Percentiles rank a stretch among this genome's conserved stretches.
Evolutionary conservation across 92 coral and sea anemone genomes (phyloP).

Genomic region (Umimayanthus kanabou): DNA sequence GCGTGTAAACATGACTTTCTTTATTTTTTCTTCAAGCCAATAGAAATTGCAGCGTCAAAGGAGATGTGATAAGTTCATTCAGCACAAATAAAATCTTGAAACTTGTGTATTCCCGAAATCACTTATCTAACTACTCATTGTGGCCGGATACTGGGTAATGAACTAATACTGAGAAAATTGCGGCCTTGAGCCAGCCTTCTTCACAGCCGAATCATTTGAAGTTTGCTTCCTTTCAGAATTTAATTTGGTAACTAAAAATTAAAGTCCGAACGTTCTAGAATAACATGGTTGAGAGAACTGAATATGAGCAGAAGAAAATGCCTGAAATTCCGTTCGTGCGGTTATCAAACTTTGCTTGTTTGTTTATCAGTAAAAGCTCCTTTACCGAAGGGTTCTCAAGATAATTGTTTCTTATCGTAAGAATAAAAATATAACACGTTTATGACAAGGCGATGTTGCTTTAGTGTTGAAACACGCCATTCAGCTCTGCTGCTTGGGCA

Average conservation of each 20-base stretch:
- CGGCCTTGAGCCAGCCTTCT: constrained; percentile 16
- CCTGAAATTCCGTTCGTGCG: neutral
- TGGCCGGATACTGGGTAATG: constrained; percentile 9
- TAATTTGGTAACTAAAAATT: neutral
- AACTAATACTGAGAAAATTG: neutral
- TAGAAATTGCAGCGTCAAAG: neutral
- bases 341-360: neutral
- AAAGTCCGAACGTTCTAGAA: neutral
- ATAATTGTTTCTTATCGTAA: too few species aligned
- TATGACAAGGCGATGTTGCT: neutral
- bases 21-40: neutral
- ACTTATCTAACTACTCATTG: neutral
- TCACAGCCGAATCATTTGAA: neutral
- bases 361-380: neutral
- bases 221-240: neutral
- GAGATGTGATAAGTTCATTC: neutral
- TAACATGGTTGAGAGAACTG: neutral
- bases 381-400: neutral
- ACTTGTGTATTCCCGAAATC: neutral
- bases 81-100: neutral
- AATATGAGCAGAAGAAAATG: neutral
- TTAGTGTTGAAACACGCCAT: neutral
- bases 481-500: neutral
- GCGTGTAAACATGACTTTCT: too few species aligned
- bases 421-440: too few species aligned